Percentiles rank a stretch among this genome's conserved stretches.
Evolutionary conservation across 2,113 vertebrate genomes (phyloP).

Genomic region (Puntigrus tetrazona): DNA sequence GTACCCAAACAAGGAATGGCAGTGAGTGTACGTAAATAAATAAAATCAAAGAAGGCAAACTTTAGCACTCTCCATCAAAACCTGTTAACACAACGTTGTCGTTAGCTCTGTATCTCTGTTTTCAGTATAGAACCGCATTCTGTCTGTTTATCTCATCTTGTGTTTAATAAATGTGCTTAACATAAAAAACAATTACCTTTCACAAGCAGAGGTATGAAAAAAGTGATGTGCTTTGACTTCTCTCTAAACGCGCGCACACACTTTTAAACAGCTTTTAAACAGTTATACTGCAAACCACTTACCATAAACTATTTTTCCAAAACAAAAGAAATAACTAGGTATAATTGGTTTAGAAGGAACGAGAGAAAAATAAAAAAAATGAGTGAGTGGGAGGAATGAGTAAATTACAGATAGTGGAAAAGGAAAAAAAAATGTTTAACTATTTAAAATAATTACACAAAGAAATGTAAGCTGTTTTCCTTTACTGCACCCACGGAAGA

Average conservation of each 20-base stretch:
- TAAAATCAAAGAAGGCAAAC: not conserved
- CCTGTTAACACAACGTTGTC: not conserved
- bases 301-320: not conserved
- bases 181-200: not conserved
- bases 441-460: constrained; percentile 13
- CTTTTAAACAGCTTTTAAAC: not conserved
- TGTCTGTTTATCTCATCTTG: constrained; percentile 6
- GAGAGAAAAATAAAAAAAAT: not conserved
- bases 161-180: not conserved
- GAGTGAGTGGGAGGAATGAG: not conserved
- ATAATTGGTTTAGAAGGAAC: not conserved
- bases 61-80: not conserved
- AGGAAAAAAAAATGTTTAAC: not conserved
- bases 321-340: not conserved
- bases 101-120: not conserved
- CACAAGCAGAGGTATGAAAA: constrained; percentile 2
- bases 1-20: too few species aligned
- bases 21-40: not conserved
- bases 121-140: not conserved
- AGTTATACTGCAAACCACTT: not conserved
- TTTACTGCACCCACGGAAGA: not conserved
- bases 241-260: not conserved
- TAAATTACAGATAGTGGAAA: constrained; percentile 6
- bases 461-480: not conserved
- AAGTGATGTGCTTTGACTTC: not conserved